These are phyloP conservation scores for Prinia subflava DNA, from an alignment of 2,113 vertebrate genomes.

Conservation along the genomic window DNA sequence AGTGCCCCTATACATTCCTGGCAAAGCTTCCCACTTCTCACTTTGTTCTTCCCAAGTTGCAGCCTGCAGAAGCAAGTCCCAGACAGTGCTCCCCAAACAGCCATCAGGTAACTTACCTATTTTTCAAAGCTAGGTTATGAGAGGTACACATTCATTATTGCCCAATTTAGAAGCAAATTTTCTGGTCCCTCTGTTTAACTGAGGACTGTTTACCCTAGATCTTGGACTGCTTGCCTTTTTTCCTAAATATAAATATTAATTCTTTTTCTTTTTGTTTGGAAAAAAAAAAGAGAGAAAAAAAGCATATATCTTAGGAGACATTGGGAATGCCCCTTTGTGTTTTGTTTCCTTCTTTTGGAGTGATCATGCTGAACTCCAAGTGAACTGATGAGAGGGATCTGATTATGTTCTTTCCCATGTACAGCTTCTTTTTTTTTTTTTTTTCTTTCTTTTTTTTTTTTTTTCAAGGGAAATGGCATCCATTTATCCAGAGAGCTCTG, in stretches of 20 bases:
- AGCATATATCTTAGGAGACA: background rate
- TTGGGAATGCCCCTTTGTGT: background rate
- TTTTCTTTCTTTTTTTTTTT: background rate
- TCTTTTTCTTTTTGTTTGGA: background rate
- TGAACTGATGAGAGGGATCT: background rate
- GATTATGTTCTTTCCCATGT: background rate
- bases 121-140: background rate
- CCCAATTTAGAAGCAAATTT: background rate
- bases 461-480: background rate
- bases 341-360: background rate
- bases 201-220: background rate
- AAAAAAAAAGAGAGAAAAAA: background rate
- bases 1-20: background rate
- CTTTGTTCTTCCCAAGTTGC: background rate
- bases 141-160: background rate
- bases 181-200: background rate
- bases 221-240: background rate
- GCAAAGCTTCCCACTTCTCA: background rate
- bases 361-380: background rate
- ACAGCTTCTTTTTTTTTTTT: background rate
- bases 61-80: background rate
- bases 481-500: background rate
- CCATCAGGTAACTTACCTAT: background rate
- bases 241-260: background rate
- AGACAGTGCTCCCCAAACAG: background rate